Percentiles rank a stretch among this genome's conserved stretches.
phyloP scores from a whole-genome alignment of 2,113 vertebrate genomes.

The Falco punctatus region DNA sequence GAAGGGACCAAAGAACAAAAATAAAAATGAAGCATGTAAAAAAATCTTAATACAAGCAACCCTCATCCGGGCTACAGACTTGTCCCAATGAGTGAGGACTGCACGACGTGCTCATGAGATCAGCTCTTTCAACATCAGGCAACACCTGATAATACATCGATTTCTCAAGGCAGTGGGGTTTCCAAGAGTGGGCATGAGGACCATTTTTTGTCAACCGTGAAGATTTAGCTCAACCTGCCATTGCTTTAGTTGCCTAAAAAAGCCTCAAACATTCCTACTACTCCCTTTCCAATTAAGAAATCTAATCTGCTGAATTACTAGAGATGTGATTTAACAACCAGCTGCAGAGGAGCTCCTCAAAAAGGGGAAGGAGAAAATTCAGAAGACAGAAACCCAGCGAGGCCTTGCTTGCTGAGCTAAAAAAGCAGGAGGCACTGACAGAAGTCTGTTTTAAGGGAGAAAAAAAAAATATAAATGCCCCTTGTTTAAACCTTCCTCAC shows the following conservation, averaged over 20 bases:
- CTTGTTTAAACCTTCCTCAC: not conserved
- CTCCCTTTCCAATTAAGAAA: not conserved
- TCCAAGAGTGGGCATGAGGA: not conserved
- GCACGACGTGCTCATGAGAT: accelerated
- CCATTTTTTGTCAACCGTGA: not conserved
- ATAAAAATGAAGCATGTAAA: not conserved
- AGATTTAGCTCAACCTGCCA: not conserved
- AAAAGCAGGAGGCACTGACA: not conserved
- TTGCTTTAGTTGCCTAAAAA: not conserved
- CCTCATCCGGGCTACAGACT: not conserved
- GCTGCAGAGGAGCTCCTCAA: not conserved
- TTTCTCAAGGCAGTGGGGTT: not conserved
- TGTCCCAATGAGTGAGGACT: not conserved
- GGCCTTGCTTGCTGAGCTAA: not conserved
- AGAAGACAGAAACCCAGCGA: not conserved
- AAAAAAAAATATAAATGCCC: not conserved
- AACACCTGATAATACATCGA: not conserved
- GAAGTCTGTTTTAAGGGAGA: not conserved
- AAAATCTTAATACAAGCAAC: not conserved
- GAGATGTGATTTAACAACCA: not conserved
- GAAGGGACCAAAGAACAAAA: not conserved
- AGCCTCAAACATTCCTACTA: not conserved
- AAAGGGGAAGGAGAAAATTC: not conserved
- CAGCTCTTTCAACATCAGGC: not conserved
- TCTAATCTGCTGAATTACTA: not conserved